Percentiles rank a stretch among this genome's conserved stretches.
phyloP scores from a whole-genome alignment of 2,797 vertebrate species.

The Rhinophrynus dorsalis region DNA sequence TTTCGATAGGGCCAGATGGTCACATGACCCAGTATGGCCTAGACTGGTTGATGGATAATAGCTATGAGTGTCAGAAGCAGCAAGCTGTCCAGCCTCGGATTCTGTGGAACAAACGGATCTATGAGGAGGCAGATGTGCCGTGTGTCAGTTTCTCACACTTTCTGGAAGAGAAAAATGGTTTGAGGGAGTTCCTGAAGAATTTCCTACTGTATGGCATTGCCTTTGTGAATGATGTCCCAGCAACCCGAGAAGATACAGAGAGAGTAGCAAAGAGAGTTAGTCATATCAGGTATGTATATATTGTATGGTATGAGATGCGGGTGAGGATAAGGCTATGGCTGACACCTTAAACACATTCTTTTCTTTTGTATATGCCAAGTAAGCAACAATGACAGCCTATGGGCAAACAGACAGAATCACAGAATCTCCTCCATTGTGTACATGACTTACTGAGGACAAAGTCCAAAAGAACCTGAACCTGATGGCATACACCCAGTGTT shows the following conservation, averaged over 20 bases:
- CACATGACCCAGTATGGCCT: slow-evolving; percentile 80
- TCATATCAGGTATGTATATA: slow-evolving; percentile 86
- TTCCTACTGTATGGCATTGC: slow-evolving; percentile 87
- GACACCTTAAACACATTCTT: too few relatives aligned
- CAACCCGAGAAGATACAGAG: slow-evolving; percentile 84
- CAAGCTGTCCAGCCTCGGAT: slow-evolving; percentile 73
- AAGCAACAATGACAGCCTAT: too few relatives aligned
- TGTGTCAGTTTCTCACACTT: slow-evolving; percentile 74
- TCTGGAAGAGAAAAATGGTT: slow-evolving; percentile 78
- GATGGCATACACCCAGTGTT: too few relatives aligned
- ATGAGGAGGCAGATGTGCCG: slow-evolving; percentile 69
- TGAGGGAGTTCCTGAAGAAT: slow-evolving; percentile 80
- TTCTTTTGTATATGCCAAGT: too few relatives aligned
- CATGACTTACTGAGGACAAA: too few relatives aligned
- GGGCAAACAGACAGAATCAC: too few relatives aligned
- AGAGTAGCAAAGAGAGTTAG: slow-evolving; percentile 77
- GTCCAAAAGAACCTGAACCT: too few relatives aligned
- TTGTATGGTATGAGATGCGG: too few relatives aligned
- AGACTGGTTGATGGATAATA: slow-evolving; percentile 84
- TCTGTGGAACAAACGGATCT: slow-evolving; percentile 83
- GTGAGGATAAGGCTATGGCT: too few relatives aligned
- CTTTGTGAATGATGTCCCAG: slow-evolving; percentile 83
- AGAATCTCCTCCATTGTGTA: too few relatives aligned
- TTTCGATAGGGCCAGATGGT: slow-evolving; percentile 80
- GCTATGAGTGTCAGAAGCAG: slow-evolving; percentile 80